Evolutionary conservation across 2,113 vertebrate species (phyloP).

Genomic region (Scartelaos histophorus): DNA sequence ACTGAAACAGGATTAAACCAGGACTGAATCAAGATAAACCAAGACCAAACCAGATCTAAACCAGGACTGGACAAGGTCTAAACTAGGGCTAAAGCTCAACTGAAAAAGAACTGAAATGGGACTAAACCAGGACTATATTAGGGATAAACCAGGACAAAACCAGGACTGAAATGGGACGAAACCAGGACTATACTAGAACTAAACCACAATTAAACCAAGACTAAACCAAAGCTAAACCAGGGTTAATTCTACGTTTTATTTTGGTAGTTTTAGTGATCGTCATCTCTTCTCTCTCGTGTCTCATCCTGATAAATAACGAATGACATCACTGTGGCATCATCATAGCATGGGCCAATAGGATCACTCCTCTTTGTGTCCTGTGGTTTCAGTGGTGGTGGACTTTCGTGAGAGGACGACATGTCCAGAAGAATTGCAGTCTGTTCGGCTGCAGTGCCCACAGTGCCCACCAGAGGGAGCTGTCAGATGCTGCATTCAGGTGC

Average conservation of each 20-base stretch:
- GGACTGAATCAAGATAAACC: not conserved
- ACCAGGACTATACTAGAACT: too few species aligned
- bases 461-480: not conserved
- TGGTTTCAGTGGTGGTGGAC: conserved; percentile 10
- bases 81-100: too few species aligned
- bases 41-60: not conserved
- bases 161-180: too few species aligned
- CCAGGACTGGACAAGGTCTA: too few species aligned
- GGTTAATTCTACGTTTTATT: too few species aligned
- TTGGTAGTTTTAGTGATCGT: not conserved
- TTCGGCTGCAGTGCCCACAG: not conserved
- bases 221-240: too few species aligned
- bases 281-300: not conserved
- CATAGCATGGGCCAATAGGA: conserved; percentile 39
- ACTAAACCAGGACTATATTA: too few species aligned
- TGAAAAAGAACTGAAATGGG: too few species aligned
- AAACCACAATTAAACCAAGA: too few species aligned
- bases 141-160: too few species aligned
- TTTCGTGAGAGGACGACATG: too few species aligned
- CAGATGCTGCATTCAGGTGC: not conserved
- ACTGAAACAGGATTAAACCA: not conserved
- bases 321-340: conserved; percentile 47
- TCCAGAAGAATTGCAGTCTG: too few species aligned
- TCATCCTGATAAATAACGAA: not conserved
- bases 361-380: not conserved